A percentile compares a stretch with the other conserved stretches of the same genome.
Evolutionary conservation across 2,888 invertebrate genomes (phyloP).

Genomic region (Drosophila suboccidentalis): DNA sequence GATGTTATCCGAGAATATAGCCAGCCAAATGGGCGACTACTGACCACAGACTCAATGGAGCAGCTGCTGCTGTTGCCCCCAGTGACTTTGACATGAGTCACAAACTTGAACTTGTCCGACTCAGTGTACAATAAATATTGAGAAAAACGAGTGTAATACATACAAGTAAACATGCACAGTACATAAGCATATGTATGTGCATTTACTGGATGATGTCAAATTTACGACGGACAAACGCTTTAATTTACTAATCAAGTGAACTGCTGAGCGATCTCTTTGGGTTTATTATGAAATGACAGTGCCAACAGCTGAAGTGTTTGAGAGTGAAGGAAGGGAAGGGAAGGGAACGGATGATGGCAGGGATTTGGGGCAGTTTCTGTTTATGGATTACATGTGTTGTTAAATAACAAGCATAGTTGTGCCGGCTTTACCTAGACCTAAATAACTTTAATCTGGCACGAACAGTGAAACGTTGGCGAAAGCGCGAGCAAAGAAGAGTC

Average conservation of each 20-base stretch:
- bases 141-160: constrained; percentile 43
- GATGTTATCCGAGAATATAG: constrained; percentile 66
- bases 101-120: constrained; percentile 74
- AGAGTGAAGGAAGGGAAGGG: neutral
- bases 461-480: neutral
- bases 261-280: constrained; percentile 42
- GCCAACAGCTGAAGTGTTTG: constrained; percentile 41
- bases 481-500: neutral
- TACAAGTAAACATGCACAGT: neutral
- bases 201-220: constrained; percentile 56
- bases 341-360: neutral
- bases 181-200: neutral
- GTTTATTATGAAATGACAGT: constrained; percentile 30
- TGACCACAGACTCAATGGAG: constrained; percentile 51
- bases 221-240: constrained; percentile 40
- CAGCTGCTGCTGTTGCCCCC: constrained; percentile 27
- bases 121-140: constrained; percentile 32
- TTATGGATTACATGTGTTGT: constrained; percentile 29
- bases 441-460: neutral
- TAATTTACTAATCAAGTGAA: constrained; percentile 59
- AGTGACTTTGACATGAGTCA: constrained; percentile 66
- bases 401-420: constrained; percentile 1
- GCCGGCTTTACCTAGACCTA: constrained; percentile 5
- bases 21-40: constrained; percentile 56
- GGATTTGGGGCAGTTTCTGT: constrained; percentile 25